phyloP scores from a whole-genome alignment of 2,797 vertebrate genomes.

The Valencia hispanica region DNA sequence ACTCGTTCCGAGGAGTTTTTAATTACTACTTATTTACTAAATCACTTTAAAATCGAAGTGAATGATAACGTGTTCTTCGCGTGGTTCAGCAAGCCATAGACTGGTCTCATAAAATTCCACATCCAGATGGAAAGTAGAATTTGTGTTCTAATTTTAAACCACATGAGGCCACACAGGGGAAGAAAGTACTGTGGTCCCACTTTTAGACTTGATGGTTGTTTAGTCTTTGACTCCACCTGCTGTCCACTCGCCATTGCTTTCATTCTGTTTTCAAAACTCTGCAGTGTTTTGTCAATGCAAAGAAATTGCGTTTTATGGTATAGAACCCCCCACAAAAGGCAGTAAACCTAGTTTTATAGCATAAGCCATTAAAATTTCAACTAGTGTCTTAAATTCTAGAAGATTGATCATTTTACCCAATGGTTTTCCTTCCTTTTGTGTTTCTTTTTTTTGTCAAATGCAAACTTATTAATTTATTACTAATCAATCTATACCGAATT shows the following conservation, averaged over 20 bases:
- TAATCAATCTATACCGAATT: background rate
- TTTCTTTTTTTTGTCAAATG: background rate
- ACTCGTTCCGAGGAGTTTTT: background rate
- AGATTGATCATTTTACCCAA: background rate
- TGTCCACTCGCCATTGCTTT: conserved; percentile 16
- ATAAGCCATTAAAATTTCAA: background rate
- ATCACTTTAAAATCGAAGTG: background rate
- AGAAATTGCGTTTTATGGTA: background rate
- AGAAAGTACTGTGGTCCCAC: conserved; percentile 31
- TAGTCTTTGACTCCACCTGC: conserved; percentile 68
- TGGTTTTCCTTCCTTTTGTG: background rate
- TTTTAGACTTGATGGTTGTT: conserved; percentile 1
- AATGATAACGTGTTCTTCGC: conserved; percentile 1
- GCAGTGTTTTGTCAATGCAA: background rate
- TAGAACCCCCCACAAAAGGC: background rate
- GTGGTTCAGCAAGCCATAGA: conserved; percentile 28
- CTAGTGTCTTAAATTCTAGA: background rate
- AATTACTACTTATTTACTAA: background rate
- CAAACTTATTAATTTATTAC: background rate
- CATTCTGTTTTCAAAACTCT: background rate
- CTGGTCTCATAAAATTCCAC: conserved; percentile 22
- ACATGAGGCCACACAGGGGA: conserved; percentile 51
- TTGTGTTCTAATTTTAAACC: conserved; percentile 59
- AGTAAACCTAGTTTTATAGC: background rate
- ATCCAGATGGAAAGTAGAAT: conserved; percentile 49